Base-by-base conservation (phyloP, 2,113 vertebrate species). In the Oryzias melastigma region DNA sequence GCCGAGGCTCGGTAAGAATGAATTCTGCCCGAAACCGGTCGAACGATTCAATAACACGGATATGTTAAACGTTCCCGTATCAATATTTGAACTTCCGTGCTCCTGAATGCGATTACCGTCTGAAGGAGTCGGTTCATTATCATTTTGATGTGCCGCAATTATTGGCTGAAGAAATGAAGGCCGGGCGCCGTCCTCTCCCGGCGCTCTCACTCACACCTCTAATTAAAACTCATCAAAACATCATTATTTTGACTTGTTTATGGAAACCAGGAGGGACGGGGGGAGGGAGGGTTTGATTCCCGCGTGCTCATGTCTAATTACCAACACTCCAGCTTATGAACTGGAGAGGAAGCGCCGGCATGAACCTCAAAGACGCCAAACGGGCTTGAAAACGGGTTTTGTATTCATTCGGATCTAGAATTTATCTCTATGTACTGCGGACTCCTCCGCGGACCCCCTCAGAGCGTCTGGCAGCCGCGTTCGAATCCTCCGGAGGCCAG, bases 181-280 rank as follows among this genome's bases (percentile, higher is more conserved):
- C 51, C 22, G 48, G 40, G 10, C 92, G 89, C 88, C 92, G 16
- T 91, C 90, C 92, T 91, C 90, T 94, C 93, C 93, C 92, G 87
- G 89, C 89, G 92, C 93, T 93, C 92, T 93, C 92, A 92, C 93
- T 47, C 93, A 92, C 92, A 92, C 89, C 92, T 93, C 92, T 93
- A 94, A 95, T 95, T 95, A 95, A 94, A 94, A 92, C 92, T 93
- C 93, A 93, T 94, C 94, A 93, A 93, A 95, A 93, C 92, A 93
- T 92, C 91, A 58, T 95, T 95, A 65, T 94, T 94, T 94, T 91
- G 90, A 91, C 92, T 93, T 93, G 92, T 93, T 93, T 93, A 93
- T 93, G 91, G 91, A 93, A 94, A 62, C 40, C 24, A 27, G 42
- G 55, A 13, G 22, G 35, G 94, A 91, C 91, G 89, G 91, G 88